Base-by-base conservation (phyloP, 2,797 vertebrate species). In the Anabacerthia variegaticeps region DNA sequence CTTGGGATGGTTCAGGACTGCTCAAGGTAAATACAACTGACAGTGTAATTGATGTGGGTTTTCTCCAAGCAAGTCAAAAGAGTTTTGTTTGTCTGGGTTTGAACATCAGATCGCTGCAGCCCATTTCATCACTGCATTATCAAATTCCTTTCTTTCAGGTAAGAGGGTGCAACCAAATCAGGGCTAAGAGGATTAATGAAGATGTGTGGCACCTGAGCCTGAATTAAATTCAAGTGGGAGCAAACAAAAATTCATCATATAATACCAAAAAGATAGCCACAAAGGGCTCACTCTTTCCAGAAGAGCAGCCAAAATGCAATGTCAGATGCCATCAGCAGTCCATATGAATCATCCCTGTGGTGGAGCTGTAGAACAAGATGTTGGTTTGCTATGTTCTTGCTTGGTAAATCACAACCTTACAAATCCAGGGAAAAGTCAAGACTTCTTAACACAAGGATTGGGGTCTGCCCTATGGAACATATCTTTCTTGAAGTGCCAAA, bases 81-180 rank as follows among this genome's bases (percentile, higher is more conserved):
- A 81, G 81, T 80, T 73, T 82, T 95, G 86, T 81, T 92, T 94
- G 69, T 78, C 93, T 82, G 92, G 82, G 69, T 88, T 89, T 58
- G 12, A 91, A 67, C 43, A 88, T 76, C 96, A 87, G 93, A 92
- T 95, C 15, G 3, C 77, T 49, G 73, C 65, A 80, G 48, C 62
- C 95, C 92, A 51, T 87, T 93, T 83, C 88, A 78, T 72, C 1
- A 0, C 54, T 36, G 85, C 79, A 34, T 92, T 92, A 73, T 84
- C 82, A 91, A 87, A 96, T 95, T 95, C 95, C 88, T 96, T 91
- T 81, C 89, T 92, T 91, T 43, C 92, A 90, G 88, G 77, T 67
- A 92, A 96, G 28, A 73, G 86, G 89, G 88, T 88, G 91, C 94
- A 96, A 76, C 59, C 69, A 63, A 93, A 84, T 55, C 36, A 55